Base-by-base conservation (phyloP, 2,797 vertebrate species). In the Aulostomus chinensis region DNA sequence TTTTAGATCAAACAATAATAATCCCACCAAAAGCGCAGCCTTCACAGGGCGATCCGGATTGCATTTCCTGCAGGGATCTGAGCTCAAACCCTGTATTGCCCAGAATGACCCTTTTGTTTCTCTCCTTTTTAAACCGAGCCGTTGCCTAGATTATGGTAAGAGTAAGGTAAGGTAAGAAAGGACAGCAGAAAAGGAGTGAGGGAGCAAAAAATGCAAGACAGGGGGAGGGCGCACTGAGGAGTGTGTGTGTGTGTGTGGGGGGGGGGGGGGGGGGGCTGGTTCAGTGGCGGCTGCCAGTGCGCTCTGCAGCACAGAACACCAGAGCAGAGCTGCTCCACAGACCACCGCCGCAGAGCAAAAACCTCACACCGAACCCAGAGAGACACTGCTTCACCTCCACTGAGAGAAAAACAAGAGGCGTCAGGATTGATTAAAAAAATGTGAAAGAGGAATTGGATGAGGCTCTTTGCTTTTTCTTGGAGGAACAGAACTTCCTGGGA, bases 301-400 rank as follows among this genome's bases (percentile, higher is more conserved):
- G 86, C 65, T 72, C 78, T 87, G 83, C 87, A 86, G 88, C 50
- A 86, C 81, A 63, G 77, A 78, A 80, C 38, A 38, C 52, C 65
- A 76, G 65, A 80, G 67, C 63, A 80, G 48, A 84, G 68, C 80
- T 80, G 55, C 60, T 66, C 62, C 48, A 77, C 68, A 68, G 58
- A 68, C 57, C 75, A 71, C 49, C 72, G 76, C 76, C 33, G 64
- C 77, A 80, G 71, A 78, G 58, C 66, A 22, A 29, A 34, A 64
- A 38, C 30, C 47, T 53, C 66, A 30, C 51, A 33, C 33, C 24
- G 14, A 38, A 45, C 38, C 9, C 13, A 46, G 14, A 40, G 48
- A 68, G 24, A 37, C 50, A 25, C 32, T 28, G 18, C 48, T 45
- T 72, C 65, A 47, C 46, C 46, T 26, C 46, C 67, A 18, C 18